Evolutionary conservation across 2,797 vertebrate genomes (phyloP), one percentile per base, ranked within the genome.

Genomic region (Jordanella pulchra): DNA sequence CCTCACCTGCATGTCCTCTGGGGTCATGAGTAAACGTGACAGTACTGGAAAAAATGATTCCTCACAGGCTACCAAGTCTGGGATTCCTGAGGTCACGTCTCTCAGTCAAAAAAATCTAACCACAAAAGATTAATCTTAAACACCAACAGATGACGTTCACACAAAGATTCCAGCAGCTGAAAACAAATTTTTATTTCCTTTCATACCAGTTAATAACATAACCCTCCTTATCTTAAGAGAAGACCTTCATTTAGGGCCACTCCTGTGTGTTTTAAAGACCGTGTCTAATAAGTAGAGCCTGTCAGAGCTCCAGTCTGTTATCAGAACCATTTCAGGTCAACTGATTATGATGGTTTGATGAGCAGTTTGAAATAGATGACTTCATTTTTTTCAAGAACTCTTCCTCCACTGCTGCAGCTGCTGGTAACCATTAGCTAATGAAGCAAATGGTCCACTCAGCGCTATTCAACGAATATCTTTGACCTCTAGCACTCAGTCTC

Each of bases 371-470:
- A 75, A 82, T 45, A 55, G 76, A 85, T 80, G 82, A 79, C 81
- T 86, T 82, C 5, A 82, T 83, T 86, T 79, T n/a, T 69, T 65
- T 54, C 32, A n/a, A 58, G 60, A 71, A 60, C 60, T 73, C 63
- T 50, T 60, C 17, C 61, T 50, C 42, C 55, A 63, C 77, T 2
- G 72, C 78, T 53, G 75, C 71, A 61, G 80, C 73, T 75, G 81
- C 76, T 79, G 80, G 72, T 90, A 82, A 88, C 88, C 89, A 91
- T 93, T 92, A 93, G 89, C 92, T 91, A 91, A 94, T 92, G 90
- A 89, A 87, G 73, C 82, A 86, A 89, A 88, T 87, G 83, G 90
- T 83, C 89, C 85, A 89, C 86, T 92, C 87, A 80, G 90, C 82
- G 79, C 73, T 54, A 79, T 80, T 87, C 87, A 83, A 89, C 68